Evolutionary conservation across 1,140 invertebrate genomes (phyloP), one percentile per base, ranked within the genome.

Genomic region (Pissodes strobi): DNA sequence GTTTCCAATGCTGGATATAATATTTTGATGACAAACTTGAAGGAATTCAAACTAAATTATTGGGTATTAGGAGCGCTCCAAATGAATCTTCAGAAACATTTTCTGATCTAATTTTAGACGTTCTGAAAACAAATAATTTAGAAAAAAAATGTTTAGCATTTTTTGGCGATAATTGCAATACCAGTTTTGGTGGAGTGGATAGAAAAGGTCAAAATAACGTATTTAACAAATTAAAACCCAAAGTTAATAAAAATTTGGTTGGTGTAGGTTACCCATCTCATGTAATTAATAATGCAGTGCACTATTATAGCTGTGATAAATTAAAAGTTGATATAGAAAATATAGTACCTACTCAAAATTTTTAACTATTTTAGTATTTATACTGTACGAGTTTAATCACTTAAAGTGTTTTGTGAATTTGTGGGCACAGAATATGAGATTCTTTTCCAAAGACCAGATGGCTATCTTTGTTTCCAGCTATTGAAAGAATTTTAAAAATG

Each of bases 121-220:
- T 9, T 8, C 37, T 39, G 37, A 5, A n/a, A 8, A n/a, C 4
- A 5, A 39, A 39, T 5, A 39, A 39, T n/a, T n/a, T 39, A 5
- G 4, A 5, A 39, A n/a, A 39, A 8, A 64, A 64, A 64, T 45
- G 34, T 9, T 43, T 62, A 53, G 58, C 66, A 23, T 67, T 67
- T 64, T 10, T 15, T 15, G 61, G 27, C 13, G 62, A 68, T 39
- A 68, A 68, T 23, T 19, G 8, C 39, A 65, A 59, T 60, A 65
- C 55, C 38, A 68, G 65, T 38, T 68, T 68, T 39, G 66, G 66
- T 30, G 56, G 66, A 6, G 2, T 25, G 17, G 34, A 52, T 6
- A 58, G 62, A 65, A n/a, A 23, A 27, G 66, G 62, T 9, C 25
- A 30, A 65, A 68, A 68, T 52, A 65, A 68, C 53, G 62, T 65